Evolutionary conservation across 2,113 vertebrate species (phyloP).

Genomic region (Numenius arquata): DNA sequence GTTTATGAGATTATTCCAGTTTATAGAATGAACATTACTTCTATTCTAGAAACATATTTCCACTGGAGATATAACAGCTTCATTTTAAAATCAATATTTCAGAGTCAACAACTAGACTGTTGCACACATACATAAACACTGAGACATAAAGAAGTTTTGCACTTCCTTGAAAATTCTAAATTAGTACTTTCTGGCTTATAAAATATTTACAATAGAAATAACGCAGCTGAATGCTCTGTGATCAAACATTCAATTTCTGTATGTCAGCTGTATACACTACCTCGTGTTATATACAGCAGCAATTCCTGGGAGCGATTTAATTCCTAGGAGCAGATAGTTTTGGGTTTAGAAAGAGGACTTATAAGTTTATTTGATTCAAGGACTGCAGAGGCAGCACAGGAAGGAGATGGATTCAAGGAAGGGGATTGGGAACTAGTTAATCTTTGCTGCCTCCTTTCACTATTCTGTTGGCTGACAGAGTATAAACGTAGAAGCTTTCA

Average conservation of each 20-base stretch:
- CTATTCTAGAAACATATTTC: no score
- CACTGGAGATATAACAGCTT: background rate
- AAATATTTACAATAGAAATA: background rate
- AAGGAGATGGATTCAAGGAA: background rate
- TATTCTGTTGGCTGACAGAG: background rate
- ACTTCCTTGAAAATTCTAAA: background rate
- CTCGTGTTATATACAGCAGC: background rate
- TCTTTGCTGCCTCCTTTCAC: background rate
- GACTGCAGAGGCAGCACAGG: background rate
- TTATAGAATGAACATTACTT: background rate
- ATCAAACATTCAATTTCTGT: background rate
- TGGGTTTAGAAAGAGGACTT: background rate
- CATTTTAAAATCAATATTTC: background rate
- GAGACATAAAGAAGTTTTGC: background rate
- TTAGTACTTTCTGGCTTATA: background rate
- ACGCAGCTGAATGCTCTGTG: background rate
- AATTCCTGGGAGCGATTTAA: background rate
- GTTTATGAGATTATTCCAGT: background rate
- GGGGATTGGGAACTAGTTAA: background rate
- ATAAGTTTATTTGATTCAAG: background rate
- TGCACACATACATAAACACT: background rate
- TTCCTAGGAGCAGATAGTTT: background rate
- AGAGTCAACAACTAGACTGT: background rate
- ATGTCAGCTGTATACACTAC: background rate
- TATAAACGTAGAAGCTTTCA: background rate